Conservation (phyloP, 2,888 invertebrate species). For the Carpatolechia fugitivella region DNA sequence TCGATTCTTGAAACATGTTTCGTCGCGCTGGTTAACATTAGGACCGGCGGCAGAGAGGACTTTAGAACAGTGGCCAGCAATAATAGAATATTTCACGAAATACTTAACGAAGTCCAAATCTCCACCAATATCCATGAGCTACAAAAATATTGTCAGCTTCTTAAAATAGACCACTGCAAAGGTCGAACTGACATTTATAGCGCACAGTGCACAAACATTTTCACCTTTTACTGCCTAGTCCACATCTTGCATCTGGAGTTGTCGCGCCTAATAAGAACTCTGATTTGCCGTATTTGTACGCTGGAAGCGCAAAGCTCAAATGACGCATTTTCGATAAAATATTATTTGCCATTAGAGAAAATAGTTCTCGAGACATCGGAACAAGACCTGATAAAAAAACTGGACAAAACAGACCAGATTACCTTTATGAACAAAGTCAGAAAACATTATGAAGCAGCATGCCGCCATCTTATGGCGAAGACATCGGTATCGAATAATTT, state of each 20-base stretch:
- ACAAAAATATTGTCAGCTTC: constrained; percentile 1
- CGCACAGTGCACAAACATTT: constrained; percentile 1
- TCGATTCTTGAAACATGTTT: not conserved
- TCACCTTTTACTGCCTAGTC: not conserved
- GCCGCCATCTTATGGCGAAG: no score
- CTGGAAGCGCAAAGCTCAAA: constrained; percentile 1
- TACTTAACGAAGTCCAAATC: not conserved
- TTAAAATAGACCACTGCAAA: not conserved
- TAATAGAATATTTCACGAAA: constrained; percentile 3
- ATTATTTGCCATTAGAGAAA: not conserved
- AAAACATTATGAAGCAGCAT: no score
- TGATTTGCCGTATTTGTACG: constrained; percentile 1
- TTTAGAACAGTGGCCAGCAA: constrained; percentile 2
- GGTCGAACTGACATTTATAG: not conserved
- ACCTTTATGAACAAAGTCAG: not conserved
- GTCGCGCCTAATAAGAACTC: not conserved
- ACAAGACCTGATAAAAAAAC: not conserved
- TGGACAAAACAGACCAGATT: not conserved
- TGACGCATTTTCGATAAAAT: not conserved
- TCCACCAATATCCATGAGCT: not conserved
- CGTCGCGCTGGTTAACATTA: constrained; percentile 4
- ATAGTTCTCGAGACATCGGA: not conserved
- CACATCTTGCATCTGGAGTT: not conserved
- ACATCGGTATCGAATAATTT: no score
- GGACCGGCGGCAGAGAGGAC: constrained; percentile 4